Evolutionary conservation across 2,113 vertebrate genomes (phyloP), one percentile per base, ranked within the genome.

Genomic region (Oncorhynchus gorbuscha): DNA sequence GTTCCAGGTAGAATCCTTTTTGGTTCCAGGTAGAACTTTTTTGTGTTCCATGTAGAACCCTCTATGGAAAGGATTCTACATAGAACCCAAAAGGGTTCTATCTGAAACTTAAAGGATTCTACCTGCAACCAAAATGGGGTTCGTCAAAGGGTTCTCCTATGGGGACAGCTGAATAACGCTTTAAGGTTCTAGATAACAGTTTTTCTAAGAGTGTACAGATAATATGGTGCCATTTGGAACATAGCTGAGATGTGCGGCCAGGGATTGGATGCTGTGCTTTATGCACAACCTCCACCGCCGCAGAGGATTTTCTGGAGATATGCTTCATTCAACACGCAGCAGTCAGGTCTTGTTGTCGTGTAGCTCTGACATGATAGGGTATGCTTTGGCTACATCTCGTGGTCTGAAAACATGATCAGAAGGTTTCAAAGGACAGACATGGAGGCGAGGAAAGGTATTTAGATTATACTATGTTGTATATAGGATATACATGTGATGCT

Each of bases 161-260:
- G 35, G 32, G 32, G 32, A 35, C 32, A 7, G 32, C 32, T 35
- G 32, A 35, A 35, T 5, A 6, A 6, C 32, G 1, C 32, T 35
- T 35, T 35, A 7, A 39, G 35, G 35, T 8, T 39, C 7, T 9
- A 39, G 35, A 39, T 39, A 9, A 8, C 35, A 39, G 7, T 39
- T 39, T 39, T 39, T 39, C 35, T 39, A 39, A 39, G 35, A 45
- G 39, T 45, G 39, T 45, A 45, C 9, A 79, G 74, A 68, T 35
- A 73, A 79, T 73, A 75, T 72, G 67, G 72, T 45, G 9, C 39
- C 39, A 45, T 45, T 45, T 45, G 9, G 39, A 45, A 45, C 39
- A 45, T 45, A 22, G 18, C 35, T 4, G 30, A 39, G 35, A 45
- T 35, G 68, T 64, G 20, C 12, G 67, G 45, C 18, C 67, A 35